These are phyloP conservation scores for Saccostrea echinata DNA, from an alignment of 1,140 invertebrate genomes.

Conservation along the genomic window DNA sequence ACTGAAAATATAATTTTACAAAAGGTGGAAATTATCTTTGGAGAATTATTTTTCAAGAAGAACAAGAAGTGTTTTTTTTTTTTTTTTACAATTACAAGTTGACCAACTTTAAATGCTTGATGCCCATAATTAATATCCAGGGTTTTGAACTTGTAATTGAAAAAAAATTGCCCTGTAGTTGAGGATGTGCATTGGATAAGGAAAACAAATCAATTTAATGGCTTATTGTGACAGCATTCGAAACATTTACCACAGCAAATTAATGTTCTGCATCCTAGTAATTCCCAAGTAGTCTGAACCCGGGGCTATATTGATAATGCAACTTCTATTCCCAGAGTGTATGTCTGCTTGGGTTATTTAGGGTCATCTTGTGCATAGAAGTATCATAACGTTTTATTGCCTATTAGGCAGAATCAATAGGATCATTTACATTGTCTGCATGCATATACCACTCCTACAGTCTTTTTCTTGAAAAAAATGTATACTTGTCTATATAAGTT, in stretches of 20 bases:
- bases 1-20: too few relatives aligned
- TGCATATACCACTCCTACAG: neutral
- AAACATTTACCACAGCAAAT: neutral
- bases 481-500: neutral
- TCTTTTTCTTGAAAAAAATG: neutral
- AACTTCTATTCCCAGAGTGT: neutral
- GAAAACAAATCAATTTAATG: constrained; percentile 10
- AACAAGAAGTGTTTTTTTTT: neutral
- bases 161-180: neutral
- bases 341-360: constrained; percentile 5
- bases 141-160: neutral
- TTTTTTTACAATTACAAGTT: neutral
- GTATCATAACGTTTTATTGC: constrained; percentile 18
- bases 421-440: neutral
- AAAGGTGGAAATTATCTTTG: too few relatives aligned
- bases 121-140: neutral
- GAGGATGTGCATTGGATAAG: neutral
- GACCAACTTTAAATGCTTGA: neutral
- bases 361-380: constrained; percentile 14
- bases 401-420: constrained; percentile 6
- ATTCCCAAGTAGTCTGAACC: constrained; percentile 5
- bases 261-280: neutral
- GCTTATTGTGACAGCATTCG: neutral
- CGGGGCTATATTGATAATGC: neutral
- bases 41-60: neutral